Percentiles rank a stretch among this genome's conserved stretches.
Conservation (phyloP, 2,888 invertebrate species). For the Orchesella flavescens region DNA sequence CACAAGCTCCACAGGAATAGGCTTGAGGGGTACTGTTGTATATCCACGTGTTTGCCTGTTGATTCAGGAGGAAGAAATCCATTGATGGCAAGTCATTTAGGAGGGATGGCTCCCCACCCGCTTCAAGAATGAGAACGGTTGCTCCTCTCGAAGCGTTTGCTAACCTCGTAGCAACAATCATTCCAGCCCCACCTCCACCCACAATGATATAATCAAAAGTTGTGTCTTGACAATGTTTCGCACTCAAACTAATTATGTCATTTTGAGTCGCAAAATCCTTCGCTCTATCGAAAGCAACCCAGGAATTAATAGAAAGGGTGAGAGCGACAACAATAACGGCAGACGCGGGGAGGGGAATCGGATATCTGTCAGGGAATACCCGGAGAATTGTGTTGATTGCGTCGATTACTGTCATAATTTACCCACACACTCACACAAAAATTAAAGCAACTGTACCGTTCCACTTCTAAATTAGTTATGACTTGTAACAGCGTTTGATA, state of each 20-base stretch:
- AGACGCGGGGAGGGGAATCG: conserved; percentile 7
- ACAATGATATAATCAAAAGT: conserved; percentile 39
- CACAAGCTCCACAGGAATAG: no score
- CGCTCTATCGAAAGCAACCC: conserved; percentile 13
- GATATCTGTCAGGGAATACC: conserved; percentile 11
- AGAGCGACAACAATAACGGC: not conserved
- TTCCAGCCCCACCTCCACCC: conserved; percentile 38
- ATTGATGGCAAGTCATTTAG: no score
- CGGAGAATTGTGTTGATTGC: conserved; percentile 14
- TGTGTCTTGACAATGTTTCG: conserved; percentile 11
- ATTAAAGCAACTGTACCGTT: no score
- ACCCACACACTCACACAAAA: no score
- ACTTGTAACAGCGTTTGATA: no score
- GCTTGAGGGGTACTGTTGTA: conserved; percentile 19
- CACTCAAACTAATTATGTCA: not conserved
- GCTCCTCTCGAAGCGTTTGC: conserved; percentile 27
- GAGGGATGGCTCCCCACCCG: conserved; percentile 40
- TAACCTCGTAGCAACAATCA: conserved; percentile 42
- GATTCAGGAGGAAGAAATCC: no score
- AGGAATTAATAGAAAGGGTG: no score
- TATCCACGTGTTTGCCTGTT: conserved; percentile 23
- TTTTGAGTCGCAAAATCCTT: not conserved
- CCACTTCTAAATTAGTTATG: no score
- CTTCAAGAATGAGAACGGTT: no score
- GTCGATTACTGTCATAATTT: not conserved